Conservation (phyloP, 2,797 vertebrate genomes). For the Arnoldichthys spilopterus region DNA sequence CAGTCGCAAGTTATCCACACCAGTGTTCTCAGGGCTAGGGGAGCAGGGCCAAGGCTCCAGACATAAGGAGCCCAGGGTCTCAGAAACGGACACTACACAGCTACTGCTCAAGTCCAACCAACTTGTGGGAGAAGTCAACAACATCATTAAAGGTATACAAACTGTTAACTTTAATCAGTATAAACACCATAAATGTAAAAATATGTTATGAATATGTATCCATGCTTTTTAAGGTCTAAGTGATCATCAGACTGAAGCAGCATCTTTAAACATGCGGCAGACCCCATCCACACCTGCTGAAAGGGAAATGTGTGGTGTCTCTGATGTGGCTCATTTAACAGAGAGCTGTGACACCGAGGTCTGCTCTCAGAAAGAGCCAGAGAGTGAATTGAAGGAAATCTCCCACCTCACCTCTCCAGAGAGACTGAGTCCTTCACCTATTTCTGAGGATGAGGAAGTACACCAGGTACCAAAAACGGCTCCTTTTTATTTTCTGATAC, state of each 20-base stretch:
- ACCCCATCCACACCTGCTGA: slow-evolving; percentile 39
- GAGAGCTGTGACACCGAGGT: slow-evolving; percentile 45
- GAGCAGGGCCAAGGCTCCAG: slow-evolving; percentile 51
- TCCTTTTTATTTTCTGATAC: background rate
- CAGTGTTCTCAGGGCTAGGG: slow-evolving; percentile 69
- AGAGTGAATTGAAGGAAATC: slow-evolving; percentile 33
- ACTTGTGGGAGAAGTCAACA: slow-evolving; percentile 84
- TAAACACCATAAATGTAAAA: too few relatives aligned
- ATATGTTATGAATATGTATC: background rate
- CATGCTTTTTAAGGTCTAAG: slow-evolving; percentile 62
- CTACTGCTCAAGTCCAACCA: slow-evolving; percentile 84
- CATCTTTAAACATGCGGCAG: slow-evolving; percentile 42
- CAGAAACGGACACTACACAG: slow-evolving; percentile 57
- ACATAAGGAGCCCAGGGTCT: slow-evolving; percentile 46
- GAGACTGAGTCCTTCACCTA: slow-evolving; percentile 38
- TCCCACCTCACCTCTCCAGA: slow-evolving; percentile 50
- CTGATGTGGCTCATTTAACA: slow-evolving; percentile 14
- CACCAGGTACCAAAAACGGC: background rate
- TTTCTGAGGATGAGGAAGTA: slow-evolving; percentile 18
- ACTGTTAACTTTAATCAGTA: too few relatives aligned
- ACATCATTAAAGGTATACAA: slow-evolving; percentile 81
- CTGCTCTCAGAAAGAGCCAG: slow-evolving; percentile 40
- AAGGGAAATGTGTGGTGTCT: slow-evolving; percentile 33
- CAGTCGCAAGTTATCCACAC: slow-evolving; percentile 83
- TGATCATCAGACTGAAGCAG: slow-evolving; percentile 56